These are phyloP conservation scores for Sisyra nigra DNA, from an alignment of 2,888 invertebrate species.

Conservation along the genomic window DNA sequence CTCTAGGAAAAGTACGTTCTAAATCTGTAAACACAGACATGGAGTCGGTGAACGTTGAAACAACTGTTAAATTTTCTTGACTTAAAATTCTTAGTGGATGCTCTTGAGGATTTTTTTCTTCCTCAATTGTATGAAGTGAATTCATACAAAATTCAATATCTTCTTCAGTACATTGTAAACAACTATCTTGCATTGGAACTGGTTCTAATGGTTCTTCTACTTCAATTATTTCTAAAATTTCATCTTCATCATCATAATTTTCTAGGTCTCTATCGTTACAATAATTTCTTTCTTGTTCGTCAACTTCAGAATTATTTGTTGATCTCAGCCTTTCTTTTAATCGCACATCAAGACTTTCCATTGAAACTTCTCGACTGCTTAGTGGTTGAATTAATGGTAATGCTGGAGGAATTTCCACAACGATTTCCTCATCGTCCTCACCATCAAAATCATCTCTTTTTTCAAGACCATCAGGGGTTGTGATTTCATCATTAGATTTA, in stretches of 20 bases:
- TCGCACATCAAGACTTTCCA: conserved; percentile 65
- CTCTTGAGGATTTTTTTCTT: conserved; percentile 54
- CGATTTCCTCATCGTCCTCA: conserved; percentile 64
- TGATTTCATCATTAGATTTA: conserved; percentile 19
- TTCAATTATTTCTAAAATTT: conserved; percentile 64
- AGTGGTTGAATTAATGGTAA: conserved; percentile 62
- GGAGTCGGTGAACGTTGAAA: conserved; percentile 76
- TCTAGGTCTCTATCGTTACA: conserved; percentile 35
- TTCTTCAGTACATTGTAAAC: conserved; percentile 83
- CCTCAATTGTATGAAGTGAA: conserved; percentile 49
- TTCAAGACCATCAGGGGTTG: conserved; percentile 17
- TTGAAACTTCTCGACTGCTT: conserved; percentile 65
- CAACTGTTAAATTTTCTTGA: conserved; percentile 80
- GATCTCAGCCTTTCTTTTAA: conserved; percentile 50
- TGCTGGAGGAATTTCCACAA: conserved; percentile 67
- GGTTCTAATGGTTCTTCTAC: conserved; percentile 66
- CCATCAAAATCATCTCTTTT: conserved; percentile 39
- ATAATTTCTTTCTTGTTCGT: conserved; percentile 27
- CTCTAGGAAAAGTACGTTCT: conserved; percentile 45
- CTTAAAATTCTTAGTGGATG: conserved; percentile 80
- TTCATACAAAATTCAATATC: conserved; percentile 82
- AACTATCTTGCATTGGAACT: conserved; percentile 74
- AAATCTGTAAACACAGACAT: conserved; percentile 47
- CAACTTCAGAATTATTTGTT: conserved; percentile 22
- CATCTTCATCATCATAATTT: conserved; percentile 39